A percentile compares a stretch with the other conserved stretches of the same genome.
phyloP scores from a whole-genome alignment of 2,797 vertebrate genomes.

The Halcyon chelicuti region DNA sequence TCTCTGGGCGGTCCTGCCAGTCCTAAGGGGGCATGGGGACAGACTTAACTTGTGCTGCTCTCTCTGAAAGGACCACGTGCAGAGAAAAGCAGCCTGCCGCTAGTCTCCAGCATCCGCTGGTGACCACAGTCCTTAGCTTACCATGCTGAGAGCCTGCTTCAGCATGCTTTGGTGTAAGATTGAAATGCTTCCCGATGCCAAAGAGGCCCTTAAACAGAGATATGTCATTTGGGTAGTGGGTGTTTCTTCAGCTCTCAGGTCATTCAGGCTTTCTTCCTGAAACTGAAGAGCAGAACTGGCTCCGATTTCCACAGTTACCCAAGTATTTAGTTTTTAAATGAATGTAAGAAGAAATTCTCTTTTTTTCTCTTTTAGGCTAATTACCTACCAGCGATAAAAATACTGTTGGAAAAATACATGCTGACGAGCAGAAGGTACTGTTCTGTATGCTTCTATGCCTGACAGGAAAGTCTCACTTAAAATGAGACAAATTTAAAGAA shows the following conservation, averaged over 20 bases:
- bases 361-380: background rate
- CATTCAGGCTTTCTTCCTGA: background rate
- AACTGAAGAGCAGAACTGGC: background rate
- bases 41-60: background rate
- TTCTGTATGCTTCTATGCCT: accelerated
- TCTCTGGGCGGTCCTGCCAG: background rate
- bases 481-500: background rate
- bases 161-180: accelerated
- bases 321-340: background rate
- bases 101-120: background rate
- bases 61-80: background rate
- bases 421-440: background rate
- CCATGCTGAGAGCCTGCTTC: background rate
- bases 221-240: no score
- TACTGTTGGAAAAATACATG: background rate
- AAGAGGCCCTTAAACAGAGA: background rate
- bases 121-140: background rate
- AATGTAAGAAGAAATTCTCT: background rate
- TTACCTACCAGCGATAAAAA: background rate
- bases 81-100: background rate
- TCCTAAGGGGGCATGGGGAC: background rate
- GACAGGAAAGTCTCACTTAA: background rate
- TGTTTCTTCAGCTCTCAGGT: background rate
- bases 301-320: background rate
- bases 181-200: background rate